Evolutionary conservation across 1,140 invertebrate genomes (phyloP).

Genomic region (Neodiprion lecontei): DNA sequence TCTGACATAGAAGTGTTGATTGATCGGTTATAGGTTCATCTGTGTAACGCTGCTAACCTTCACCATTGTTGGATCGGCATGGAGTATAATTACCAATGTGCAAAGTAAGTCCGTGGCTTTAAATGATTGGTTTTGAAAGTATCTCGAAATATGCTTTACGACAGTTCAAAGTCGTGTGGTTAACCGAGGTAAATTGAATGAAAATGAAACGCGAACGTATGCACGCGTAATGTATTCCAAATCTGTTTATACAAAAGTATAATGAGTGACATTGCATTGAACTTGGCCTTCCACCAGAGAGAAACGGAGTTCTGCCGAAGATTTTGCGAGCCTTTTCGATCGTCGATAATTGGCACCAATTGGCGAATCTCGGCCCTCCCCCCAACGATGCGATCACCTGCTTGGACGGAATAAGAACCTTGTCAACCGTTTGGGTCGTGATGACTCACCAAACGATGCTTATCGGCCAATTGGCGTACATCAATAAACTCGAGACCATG

Average conservation of each 20-base stretch:
- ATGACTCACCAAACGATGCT: constrained; percentile 24
- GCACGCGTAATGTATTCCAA: no score
- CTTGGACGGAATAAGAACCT: constrained; percentile 14
- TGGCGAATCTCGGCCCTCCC: constrained; percentile 6
- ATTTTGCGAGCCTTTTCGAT: constrained; percentile 12
- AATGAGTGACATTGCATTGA: neutral
- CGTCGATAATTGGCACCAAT: constrained; percentile 15
- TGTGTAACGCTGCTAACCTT: neutral
- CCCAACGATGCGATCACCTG: constrained; percentile 16
- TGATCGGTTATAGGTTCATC: no score
- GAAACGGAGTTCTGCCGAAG: neutral
- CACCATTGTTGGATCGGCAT: neutral
- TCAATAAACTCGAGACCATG: constrained; percentile 18
- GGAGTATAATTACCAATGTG: neutral
- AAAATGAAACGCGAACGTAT: no score
- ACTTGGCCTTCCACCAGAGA: neutral
- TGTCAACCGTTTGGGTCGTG: constrained; percentile 19
- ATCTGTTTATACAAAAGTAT: no score
- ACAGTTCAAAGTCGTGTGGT: no score
- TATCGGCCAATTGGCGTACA: constrained; percentile 12
- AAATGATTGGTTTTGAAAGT: no score
- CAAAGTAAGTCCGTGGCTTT: neutral
- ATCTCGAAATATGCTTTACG: no score
- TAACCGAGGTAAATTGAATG: no score
- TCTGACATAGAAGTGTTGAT: no score